phyloP scores from a whole-genome alignment of 1,140 invertebrate species.

The Penaeus indicus region DNA sequence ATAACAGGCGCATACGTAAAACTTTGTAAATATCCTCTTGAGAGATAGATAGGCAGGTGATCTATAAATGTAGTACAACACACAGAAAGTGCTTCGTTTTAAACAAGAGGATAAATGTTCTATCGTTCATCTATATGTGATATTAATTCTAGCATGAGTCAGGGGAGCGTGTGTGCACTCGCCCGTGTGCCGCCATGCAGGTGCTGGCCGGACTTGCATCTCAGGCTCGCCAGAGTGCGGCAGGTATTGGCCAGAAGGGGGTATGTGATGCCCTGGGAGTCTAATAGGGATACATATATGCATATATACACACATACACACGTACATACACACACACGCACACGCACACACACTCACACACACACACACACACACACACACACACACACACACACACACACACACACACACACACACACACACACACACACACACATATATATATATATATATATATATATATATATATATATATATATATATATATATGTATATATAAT shows the following conservation, averaged over 20 bases:
- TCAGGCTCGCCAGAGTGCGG: neutral
- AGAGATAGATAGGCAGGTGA: too few species aligned
- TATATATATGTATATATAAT: constrained; percentile 17
- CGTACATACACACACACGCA: neutral
- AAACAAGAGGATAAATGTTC: neutral
- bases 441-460: neutral
- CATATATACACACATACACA: neutral
- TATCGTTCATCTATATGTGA: neutral
- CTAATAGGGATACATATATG: neutral
- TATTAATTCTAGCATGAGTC: too few species aligned
- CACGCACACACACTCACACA: neutral
- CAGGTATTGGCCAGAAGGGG: neutral
- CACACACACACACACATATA: neutral
- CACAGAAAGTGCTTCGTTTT: neutral
- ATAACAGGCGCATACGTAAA: too few species aligned
- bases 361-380: neutral
- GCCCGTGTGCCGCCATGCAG: too few species aligned
- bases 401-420: too few species aligned
- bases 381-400: neutral
- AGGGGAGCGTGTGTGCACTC: too few species aligned
- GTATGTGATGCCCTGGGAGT: neutral
- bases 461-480: constrained; percentile 30
- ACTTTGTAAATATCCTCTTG: too few species aligned
- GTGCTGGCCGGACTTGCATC: neutral
- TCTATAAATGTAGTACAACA: too few species aligned